phyloP scores from a whole-genome alignment of 2,888 invertebrate species.

The Tiphia femorata region DNA sequence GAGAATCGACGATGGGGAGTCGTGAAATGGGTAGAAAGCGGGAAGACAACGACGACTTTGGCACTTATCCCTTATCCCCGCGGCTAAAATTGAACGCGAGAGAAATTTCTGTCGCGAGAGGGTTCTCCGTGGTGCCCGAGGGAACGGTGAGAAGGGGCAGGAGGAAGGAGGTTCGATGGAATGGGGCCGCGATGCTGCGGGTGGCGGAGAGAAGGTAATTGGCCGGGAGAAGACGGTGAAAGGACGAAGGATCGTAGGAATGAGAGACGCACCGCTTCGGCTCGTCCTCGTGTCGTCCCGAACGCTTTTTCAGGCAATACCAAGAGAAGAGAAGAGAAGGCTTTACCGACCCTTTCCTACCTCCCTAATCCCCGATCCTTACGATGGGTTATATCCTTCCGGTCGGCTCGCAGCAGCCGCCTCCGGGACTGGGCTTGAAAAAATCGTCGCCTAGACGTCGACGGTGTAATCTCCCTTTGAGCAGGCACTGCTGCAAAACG shows the following conservation, averaged over 20 bases:
- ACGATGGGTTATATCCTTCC: slow-evolving; percentile 29
- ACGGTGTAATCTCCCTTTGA: slow-evolving; percentile 19
- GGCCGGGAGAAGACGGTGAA: slow-evolving; percentile 16
- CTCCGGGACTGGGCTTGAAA: slow-evolving; percentile 8
- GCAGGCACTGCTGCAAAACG: background rate
- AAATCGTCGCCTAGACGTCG: slow-evolving; percentile 16
- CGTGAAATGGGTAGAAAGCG: background rate
- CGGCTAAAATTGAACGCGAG: slow-evolving; percentile 47
- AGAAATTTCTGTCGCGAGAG: slow-evolving; percentile 39
- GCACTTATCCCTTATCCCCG: slow-evolving; percentile 46
- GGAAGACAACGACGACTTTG: slow-evolving; percentile 30
- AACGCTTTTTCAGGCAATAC: slow-evolving; percentile 55
- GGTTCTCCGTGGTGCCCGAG: slow-evolving; percentile 28
- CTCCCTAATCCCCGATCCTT: slow-evolving; percentile 49
- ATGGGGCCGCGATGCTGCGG: background rate
- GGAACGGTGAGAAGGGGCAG: background rate
- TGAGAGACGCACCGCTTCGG: no score
- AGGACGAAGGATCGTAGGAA: slow-evolving; percentile 43
- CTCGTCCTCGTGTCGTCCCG: slow-evolving; percentile 41
- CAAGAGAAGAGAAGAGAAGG: slow-evolving; percentile 46
- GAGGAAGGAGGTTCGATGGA: slow-evolving; percentile 1
- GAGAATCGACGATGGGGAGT: background rate
- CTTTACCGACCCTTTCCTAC: slow-evolving; percentile 42
- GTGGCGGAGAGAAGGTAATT: slow-evolving; percentile 9
- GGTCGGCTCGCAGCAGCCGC: slow-evolving; percentile 21